Evolutionary conservation across 1,140 invertebrate species (phyloP), one percentile per base, ranked within the genome.

Genomic region (Lepidotrigona ventralis): DNA sequence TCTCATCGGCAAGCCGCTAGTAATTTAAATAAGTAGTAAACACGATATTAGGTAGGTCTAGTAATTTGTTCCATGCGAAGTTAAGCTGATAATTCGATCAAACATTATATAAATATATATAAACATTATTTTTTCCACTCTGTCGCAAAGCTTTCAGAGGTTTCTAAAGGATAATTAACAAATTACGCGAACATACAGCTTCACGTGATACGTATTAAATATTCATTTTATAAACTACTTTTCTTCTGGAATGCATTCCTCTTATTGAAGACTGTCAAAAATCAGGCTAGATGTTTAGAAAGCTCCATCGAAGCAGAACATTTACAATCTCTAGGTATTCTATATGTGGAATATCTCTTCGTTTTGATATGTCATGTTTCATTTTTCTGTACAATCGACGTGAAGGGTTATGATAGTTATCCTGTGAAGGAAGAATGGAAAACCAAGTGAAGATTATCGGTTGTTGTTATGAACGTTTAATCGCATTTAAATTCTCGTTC

Each of bases 21-120:
- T 89, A 84, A 86, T 83, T 92, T 91, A 87, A 89, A 85, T 91
- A 82, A 88, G 87, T 92, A 90, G 88, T 85, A 84, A 89, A 92
- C 86, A 87, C 88, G 88, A 92, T 86, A 79, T 87, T 91, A 92
- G 85, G 86, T 91, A 88, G 90, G 63, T 91, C 88, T 91, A 89
- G 91, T 85, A 88, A 91, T 90, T 91, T 92, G 89, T 91, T 92
- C 83, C 86, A 89, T 80, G 76, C 82, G 86, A 89, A 88, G 77
- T 89, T 91, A 79, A 88, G 79, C 66, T 79, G 86, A 81, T 81
- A 74, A 53, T 74, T n/a, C 71, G 75, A 79, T 84, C 68, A 71
- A 78, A 74, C 82, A 58, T 73, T 39, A 70, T 39, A 68, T 60
- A 11, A 19, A 26, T 39, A 46, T 46, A 75, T 75, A 60, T 60